Evolutionary conservation across 2,888 invertebrate genomes (phyloP).

Genomic region (Sphaeridia pumilis): DNA sequence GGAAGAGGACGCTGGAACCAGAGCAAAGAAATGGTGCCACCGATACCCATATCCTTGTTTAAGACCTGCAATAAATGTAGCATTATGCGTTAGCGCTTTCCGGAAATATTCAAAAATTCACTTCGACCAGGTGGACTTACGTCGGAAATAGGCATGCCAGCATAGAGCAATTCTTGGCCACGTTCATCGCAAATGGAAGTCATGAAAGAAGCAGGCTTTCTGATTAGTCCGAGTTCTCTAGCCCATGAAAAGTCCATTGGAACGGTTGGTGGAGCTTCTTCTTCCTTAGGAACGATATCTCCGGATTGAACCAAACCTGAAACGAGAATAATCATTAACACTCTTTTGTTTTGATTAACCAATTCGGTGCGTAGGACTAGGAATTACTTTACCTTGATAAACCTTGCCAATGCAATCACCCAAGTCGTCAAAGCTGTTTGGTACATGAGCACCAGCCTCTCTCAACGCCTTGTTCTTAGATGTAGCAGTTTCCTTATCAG

Average conservation of each 20-base stretch:
- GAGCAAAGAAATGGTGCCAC: constrained; percentile 88
- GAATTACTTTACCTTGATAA: constrained; percentile 44
- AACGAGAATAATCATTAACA: neutral
- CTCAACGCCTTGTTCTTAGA: constrained; percentile 78
- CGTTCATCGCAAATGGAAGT: constrained; percentile 98
- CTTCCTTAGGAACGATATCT: constrained; percentile 71
- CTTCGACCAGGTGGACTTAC: constrained; percentile 36
- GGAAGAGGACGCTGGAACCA: constrained; percentile 99
- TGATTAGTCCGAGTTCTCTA: constrained; percentile 87
- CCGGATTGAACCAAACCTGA: constrained; percentile 62
- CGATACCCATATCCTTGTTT: constrained; percentile 90
- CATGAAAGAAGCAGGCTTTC: constrained; percentile 99
- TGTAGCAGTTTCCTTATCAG: constrained; percentile 80
- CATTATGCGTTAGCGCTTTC: constrained; percentile 3
- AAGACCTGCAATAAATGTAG: constrained; percentile 48
- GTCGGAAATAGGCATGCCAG: constrained; percentile 69
- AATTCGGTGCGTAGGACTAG: no score
- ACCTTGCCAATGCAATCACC: constrained; percentile 70
- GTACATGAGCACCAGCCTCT: constrained; percentile 78
- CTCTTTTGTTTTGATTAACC: neutral
- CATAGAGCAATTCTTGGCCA: constrained; percentile 92
- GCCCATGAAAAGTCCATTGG: constrained; percentile 99
- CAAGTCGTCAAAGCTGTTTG: constrained; percentile 77
- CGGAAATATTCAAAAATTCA: neutral
- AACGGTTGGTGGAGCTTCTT: constrained; percentile 96